Conservation (phyloP, 2,113 vertebrate genomes). For the Clarias macrocephalus region DNA sequence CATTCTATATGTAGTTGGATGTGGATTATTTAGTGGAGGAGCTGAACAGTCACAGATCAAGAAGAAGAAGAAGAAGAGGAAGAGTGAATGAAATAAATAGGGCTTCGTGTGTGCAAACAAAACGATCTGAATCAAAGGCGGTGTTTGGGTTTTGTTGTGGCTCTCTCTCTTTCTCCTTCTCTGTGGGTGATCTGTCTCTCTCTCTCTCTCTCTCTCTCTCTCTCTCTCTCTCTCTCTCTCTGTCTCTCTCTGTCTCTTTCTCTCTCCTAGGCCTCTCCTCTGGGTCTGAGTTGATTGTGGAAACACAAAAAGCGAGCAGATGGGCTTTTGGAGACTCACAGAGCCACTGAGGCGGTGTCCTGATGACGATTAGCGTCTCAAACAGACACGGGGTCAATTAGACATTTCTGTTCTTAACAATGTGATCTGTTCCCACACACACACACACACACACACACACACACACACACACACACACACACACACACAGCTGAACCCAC, state of each 20-base stretch:
- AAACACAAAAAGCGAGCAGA: conserved; percentile 82
- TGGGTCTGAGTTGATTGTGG: conserved; percentile 78
- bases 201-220: conserved; percentile 68
- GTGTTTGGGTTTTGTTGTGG: conserved; percentile 72
- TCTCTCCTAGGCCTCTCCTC: conserved; percentile 55
- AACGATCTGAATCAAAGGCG: conserved; percentile 80
- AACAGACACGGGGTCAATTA: conserved; percentile 47
- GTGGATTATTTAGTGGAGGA: neutral
- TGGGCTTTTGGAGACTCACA: conserved; percentile 74
- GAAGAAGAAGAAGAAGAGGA: neutral
- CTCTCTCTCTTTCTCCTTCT: conserved; percentile 63
- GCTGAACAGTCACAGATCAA: neutral
- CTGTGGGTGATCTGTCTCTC: conserved; percentile 12
- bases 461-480: neutral
- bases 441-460: neutral
- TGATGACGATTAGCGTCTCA: conserved; percentile 44
- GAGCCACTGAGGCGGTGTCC: conserved; percentile 36
- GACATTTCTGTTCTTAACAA: conserved; percentile 45
- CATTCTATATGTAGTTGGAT: neutral
- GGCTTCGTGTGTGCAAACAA: conserved; percentile 86
- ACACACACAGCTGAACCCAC: neutral
- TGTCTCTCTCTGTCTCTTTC: conserved; percentile 42
- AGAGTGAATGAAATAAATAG: conserved; percentile 91
- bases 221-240: conserved; percentile 63
- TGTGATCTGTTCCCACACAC: neutral